Percentiles rank a stretch among this genome's conserved stretches.
phyloP scores from a whole-genome alignment of 2,113 vertebrate species.

The Heterochromis multidens region DNA sequence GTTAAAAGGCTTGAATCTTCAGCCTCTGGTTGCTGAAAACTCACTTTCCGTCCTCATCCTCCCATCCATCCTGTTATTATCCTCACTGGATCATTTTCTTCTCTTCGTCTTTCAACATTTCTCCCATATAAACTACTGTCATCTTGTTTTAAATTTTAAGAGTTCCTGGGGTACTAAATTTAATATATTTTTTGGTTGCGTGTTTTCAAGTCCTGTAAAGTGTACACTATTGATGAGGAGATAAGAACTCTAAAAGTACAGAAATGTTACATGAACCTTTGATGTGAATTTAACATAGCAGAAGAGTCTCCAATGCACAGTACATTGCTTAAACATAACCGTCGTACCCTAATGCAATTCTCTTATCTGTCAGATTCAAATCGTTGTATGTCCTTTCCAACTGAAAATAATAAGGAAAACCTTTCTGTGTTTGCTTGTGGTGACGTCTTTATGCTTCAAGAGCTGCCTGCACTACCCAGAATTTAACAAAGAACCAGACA shows the following conservation, averaged over 20 bases:
- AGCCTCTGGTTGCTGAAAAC: slow-evolving; percentile 17
- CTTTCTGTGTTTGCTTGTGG: not conserved
- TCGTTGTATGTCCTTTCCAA: not conserved
- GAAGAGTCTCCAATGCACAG: not conserved
- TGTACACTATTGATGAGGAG: not conserved
- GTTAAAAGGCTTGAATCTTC: slow-evolving; percentile 36
- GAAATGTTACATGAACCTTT: not conserved
- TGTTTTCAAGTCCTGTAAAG: not conserved
- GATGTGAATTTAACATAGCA: not conserved
- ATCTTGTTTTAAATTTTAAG: not conserved
- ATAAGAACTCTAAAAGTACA: not conserved
- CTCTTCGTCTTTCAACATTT: not conserved
- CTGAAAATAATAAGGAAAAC: not conserved
- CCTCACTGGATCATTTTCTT: not conserved
- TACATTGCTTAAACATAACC: not conserved
- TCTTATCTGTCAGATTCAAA: not conserved
- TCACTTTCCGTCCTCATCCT: not conserved
- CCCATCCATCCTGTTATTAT: not conserved
- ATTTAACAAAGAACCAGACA: not conserved
- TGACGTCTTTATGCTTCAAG: not conserved
- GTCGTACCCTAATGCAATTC: not conserved
- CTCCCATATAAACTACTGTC: not conserved
- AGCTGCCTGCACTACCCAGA: not conserved
- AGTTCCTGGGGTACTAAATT: not conserved
- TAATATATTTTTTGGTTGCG: no score